Evolutionary conservation across 2,888 invertebrate species (phyloP).

Genomic region (Eretmocerus hayati): DNA sequence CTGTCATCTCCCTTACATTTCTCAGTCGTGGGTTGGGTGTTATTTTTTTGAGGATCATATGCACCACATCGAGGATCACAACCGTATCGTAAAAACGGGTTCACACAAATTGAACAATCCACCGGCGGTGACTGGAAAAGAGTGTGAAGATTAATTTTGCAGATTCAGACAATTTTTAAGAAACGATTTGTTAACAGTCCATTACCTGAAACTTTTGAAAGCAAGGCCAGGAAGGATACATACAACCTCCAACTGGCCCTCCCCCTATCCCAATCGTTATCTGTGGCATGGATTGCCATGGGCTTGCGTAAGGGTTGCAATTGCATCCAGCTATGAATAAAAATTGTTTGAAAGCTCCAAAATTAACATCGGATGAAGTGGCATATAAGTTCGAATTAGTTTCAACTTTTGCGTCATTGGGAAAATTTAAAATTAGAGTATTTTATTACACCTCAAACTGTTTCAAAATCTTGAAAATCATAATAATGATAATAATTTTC

Average conservation of each 20-base stretch:
- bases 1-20: constrained; percentile 1
- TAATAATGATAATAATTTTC: no score
- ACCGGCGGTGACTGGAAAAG: constrained; percentile 13
- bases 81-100: constrained; percentile 27
- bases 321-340: constrained; percentile 13
- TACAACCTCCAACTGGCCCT: constrained; percentile 20
- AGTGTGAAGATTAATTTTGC: no score
- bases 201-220: constrained; percentile 22
- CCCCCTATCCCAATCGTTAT: constrained; percentile 24
- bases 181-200: no score
- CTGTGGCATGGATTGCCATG: constrained; percentile 25
- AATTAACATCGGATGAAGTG: no score
- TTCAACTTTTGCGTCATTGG: no score
- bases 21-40: not conserved
- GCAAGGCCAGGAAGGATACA: constrained; percentile 28
- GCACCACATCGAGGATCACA: constrained; percentile 34
- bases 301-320: constrained; percentile 10
- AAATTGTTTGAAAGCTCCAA: no score
- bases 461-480: no score
- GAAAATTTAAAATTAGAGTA: no score
- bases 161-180: no score
- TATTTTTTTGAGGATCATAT: constrained; percentile 12
- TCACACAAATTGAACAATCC: constrained; percentile 32
- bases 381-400: no score
- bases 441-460: no score